These are phyloP conservation scores for Palloptera scutellata DNA, from an alignment of 2,888 invertebrate species.

Conservation along the genomic window DNA sequence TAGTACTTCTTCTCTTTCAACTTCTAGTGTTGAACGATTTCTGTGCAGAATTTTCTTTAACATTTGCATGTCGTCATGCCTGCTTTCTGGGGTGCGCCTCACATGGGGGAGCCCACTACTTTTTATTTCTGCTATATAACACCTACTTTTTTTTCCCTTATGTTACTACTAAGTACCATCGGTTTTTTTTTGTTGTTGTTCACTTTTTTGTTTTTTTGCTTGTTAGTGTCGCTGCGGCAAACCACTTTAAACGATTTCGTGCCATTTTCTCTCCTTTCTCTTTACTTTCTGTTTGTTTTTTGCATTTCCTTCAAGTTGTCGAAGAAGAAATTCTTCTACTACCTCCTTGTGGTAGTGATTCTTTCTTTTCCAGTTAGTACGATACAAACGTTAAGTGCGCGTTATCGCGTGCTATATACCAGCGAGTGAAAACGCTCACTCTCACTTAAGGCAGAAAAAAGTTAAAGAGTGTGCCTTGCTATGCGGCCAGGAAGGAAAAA, in stretches of 20 bases:
- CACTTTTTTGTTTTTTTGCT: too few species aligned
- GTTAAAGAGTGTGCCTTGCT: too few species aligned
- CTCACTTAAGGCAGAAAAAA: too few species aligned
- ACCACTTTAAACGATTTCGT: conserved; percentile 53
- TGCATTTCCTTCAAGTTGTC: background rate
- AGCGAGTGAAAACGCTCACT: background rate
- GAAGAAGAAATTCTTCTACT: conserved; percentile 10
- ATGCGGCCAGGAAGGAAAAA: too few species aligned
- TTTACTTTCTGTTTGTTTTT: background rate
- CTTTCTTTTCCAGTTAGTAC: background rate
- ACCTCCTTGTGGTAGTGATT: background rate
- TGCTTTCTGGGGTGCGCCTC: conserved; percentile 1
- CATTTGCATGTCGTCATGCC: conserved; percentile 19
- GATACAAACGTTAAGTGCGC: conserved; percentile 41
- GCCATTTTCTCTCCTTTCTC: conserved; percentile 40
- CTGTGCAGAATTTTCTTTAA: too few species aligned
- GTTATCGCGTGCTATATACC: conserved; percentile 51
- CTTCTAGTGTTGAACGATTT: too few species aligned
- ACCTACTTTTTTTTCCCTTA: too few species aligned
- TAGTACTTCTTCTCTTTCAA: background rate
- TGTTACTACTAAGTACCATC: too few species aligned
- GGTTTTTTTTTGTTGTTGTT: too few species aligned
- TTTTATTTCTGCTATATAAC: background rate
- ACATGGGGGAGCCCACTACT: too few species aligned
- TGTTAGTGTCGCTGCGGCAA: conserved; percentile 33